Conservation (phyloP, 2,888 invertebrate species). For the Amphipyra berbera region DNA sequence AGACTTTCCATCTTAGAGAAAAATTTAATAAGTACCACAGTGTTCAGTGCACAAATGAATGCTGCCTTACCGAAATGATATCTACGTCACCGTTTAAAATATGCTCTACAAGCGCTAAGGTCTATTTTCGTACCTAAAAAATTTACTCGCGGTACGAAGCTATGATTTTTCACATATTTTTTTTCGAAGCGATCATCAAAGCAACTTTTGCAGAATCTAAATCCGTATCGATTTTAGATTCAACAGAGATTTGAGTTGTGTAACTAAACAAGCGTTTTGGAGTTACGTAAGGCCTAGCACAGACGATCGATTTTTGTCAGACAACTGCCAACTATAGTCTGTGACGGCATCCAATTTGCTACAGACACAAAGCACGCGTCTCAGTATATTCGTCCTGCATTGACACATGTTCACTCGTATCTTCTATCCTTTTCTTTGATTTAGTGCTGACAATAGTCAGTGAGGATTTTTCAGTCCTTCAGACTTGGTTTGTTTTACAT, state of each 20-base stretch:
- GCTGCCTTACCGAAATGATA: too few relatives aligned
- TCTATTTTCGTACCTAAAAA: not conserved
- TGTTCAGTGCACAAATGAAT: too few relatives aligned
- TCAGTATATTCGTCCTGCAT: too few relatives aligned
- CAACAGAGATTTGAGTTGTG: conserved; percentile 34
- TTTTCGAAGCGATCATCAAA: conserved; percentile 27
- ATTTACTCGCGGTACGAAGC: not conserved
- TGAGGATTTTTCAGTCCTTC: too few relatives aligned
- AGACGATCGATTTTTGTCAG: conserved; percentile 5
- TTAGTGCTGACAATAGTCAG: too few relatives aligned
- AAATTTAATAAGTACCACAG: too few relatives aligned
- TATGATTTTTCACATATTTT: conserved; percentile 10
- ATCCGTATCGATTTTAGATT: conserved; percentile 50
- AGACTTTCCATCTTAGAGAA: too few relatives aligned
- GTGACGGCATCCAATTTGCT: not conserved
- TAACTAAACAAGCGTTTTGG: conserved; percentile 41
- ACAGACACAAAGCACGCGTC: not conserved
- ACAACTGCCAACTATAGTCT: not conserved
- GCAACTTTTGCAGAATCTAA: conserved; percentile 30
- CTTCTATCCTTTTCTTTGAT: not conserved
- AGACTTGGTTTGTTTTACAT: too few relatives aligned
- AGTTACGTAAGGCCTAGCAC: conserved; percentile 16
- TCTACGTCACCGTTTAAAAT: not conserved
- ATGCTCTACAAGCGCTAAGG: not conserved
- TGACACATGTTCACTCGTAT: not conserved